phyloP scores from a whole-genome alignment of 2,888 invertebrate genomes.

The Polyommatus iphigenia region DNA sequence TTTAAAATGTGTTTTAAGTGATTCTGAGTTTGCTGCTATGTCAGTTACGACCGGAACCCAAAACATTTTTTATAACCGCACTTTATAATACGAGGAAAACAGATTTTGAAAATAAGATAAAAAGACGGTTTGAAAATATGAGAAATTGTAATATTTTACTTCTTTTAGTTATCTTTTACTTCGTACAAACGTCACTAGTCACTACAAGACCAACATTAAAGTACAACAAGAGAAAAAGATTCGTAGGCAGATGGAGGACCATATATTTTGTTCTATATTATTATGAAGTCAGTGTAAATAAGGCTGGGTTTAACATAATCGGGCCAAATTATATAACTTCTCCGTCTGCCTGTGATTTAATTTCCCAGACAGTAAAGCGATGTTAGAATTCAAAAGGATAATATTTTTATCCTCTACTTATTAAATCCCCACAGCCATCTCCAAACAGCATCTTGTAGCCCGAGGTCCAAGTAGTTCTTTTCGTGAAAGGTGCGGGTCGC shows the following conservation, averaged over 20 bases:
- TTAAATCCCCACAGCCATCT: not conserved
- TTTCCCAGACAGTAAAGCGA: too few relatives aligned
- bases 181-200: too few relatives aligned
- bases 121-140: not conserved
- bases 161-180: not conserved
- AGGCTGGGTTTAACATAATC: too few relatives aligned
- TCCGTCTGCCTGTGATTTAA: too few relatives aligned
- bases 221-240: too few relatives aligned
- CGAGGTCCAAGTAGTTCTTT: not conserved
- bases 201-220: too few relatives aligned
- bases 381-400: not conserved
- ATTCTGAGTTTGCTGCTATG: not conserved
- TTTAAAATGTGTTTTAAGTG: slow-evolving; percentile 13
- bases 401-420: not conserved
- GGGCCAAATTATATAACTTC: too few relatives aligned
- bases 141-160: too few relatives aligned
- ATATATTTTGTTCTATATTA: too few relatives aligned
- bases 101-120: too few relatives aligned
- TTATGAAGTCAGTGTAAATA: too few relatives aligned
- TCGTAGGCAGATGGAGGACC: too few relatives aligned
- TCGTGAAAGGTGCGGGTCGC: slow-evolving; percentile 5
- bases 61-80: not conserved
- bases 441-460: not conserved
- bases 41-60: not conserved
- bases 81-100: not conserved